A percentile compares a stretch with the other conserved stretches of the same genome.
Conservation (phyloP, 2,797 vertebrate genomes). For the Kryptopterus vitreolus region DNA sequence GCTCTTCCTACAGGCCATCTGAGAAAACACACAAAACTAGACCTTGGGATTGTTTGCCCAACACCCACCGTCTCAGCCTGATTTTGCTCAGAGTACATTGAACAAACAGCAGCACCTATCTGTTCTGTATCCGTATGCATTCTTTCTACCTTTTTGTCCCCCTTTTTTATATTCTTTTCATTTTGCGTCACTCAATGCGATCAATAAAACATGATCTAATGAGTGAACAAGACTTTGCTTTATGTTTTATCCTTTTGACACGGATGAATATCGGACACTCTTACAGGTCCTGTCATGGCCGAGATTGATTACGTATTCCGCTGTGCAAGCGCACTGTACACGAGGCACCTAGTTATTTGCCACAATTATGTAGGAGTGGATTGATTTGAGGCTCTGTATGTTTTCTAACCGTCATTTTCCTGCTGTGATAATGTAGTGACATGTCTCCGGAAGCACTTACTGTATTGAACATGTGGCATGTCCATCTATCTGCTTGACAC, state of each 20-base stretch:
- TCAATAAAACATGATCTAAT: background rate
- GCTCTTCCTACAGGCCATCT: too few species aligned
- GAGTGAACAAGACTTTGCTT: background rate
- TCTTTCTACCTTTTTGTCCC: too few species aligned
- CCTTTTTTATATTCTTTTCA: too few species aligned
- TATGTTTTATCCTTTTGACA: background rate
- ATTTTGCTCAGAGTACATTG: too few species aligned
- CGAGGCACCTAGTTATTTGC: slow-evolving; percentile 51
- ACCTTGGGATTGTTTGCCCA: too few species aligned
- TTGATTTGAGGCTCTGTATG: slow-evolving; percentile 50
- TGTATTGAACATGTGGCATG: slow-evolving; percentile 43
- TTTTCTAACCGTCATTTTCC: slow-evolving; percentile 49
- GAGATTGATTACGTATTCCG: slow-evolving; percentile 42
- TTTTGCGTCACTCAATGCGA: too few species aligned
- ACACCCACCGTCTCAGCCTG: too few species aligned
- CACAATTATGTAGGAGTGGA: slow-evolving; percentile 56
- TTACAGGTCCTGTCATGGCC: background rate
- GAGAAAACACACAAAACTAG: too few species aligned
- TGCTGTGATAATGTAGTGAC: slow-evolving; percentile 47
- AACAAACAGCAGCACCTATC: too few species aligned
- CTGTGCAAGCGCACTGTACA: slow-evolving; percentile 23
- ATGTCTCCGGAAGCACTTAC: slow-evolving; percentile 30
- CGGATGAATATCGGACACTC: background rate
- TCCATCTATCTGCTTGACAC: slow-evolving; percentile 27
- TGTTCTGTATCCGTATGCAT: too few species aligned